These are phyloP conservation scores for Galerucella nymphaeae DNA, from an alignment of 2,888 invertebrate genomes.

Conservation along the genomic window DNA sequence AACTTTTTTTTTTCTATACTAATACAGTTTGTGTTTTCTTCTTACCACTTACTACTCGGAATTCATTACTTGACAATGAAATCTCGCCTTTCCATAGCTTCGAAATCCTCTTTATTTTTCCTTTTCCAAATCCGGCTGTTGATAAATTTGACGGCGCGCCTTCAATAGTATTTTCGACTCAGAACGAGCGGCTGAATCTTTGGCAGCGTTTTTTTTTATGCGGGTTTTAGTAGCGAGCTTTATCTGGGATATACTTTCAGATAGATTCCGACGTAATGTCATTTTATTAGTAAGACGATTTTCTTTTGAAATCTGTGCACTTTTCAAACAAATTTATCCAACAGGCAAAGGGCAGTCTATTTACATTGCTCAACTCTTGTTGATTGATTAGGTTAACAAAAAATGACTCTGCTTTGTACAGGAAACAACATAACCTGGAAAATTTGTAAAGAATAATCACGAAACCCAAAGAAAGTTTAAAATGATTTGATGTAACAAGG, in stretches of 20 bases:
- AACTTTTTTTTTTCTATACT: background rate
- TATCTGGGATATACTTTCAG: slow-evolving; percentile 32
- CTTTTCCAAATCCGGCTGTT: slow-evolving; percentile 38
- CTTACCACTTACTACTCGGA: slow-evolving; percentile 21
- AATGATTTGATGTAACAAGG: too few relatives aligned
- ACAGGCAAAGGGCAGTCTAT: too few relatives aligned
- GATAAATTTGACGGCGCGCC: slow-evolving; percentile 42
- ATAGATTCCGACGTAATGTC: slow-evolving; percentile 31
- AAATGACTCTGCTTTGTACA: too few relatives aligned
- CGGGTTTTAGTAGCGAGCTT: slow-evolving; percentile 27
- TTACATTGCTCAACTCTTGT: too few relatives aligned
- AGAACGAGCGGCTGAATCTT: slow-evolving; percentile 24
- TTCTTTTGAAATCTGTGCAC: background rate
- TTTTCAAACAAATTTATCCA: background rate
- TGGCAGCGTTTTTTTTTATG: slow-evolving; percentile 22
- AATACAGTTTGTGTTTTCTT: slow-evolving; percentile 10
- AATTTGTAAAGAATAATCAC: too few relatives aligned
- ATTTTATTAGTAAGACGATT: slow-evolving; percentile 31
- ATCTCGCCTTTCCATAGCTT: slow-evolving; percentile 31
- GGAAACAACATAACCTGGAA: too few relatives aligned
- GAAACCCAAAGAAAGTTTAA: too few relatives aligned
- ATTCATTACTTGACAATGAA: slow-evolving; percentile 34
- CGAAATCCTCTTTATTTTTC: slow-evolving; percentile 39
- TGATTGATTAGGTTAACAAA: too few relatives aligned
- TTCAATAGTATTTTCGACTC: slow-evolving; percentile 34